Evolutionary conservation across 2,888 invertebrate genomes (phyloP).

Genomic region (Melitaea athalia): DNA sequence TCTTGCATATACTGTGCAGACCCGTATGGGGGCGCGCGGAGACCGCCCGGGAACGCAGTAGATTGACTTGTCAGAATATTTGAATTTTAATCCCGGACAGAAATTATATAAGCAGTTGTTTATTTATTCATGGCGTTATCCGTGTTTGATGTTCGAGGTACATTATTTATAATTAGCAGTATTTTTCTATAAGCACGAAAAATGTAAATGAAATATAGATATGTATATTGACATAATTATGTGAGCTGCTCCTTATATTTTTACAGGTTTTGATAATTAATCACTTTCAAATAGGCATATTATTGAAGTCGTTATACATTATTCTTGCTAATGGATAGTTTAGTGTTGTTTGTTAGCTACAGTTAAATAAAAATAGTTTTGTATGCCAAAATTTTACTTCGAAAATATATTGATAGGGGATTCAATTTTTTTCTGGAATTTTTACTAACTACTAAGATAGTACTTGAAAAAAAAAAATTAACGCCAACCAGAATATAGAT

Average conservation of each 20-base stretch:
- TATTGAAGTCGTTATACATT: too few relatives aligned
- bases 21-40: slow-evolving; percentile 51
- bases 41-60: slow-evolving; percentile 70
- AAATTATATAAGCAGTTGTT: slow-evolving; percentile 73
- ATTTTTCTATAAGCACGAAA: not conserved
- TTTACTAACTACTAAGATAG: too few relatives aligned
- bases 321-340: too few relatives aligned
- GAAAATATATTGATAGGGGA: too few relatives aligned
- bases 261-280: not conserved
- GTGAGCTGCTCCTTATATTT: not conserved
- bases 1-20: slow-evolving; percentile 49
- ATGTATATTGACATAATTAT: not conserved
- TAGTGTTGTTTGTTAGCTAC: too few relatives aligned
- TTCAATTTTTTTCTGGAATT: too few relatives aligned
- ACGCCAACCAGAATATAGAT: not conserved
- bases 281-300: too few relatives aligned
- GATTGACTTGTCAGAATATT: slow-evolving; percentile 83
- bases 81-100: slow-evolving; percentile 80
- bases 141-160: slow-evolving; percentile 45
- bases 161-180: slow-evolving; percentile 41
- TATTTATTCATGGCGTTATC: slow-evolving; percentile 72
- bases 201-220: not conserved
- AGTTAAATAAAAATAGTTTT: too few relatives aligned
- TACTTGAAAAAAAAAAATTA: not conserved
- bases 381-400: too few relatives aligned